These are phyloP conservation scores for Zoanthus gigantus DNA, from an alignment of 92 coral and sea anemone species.

Conservation along the genomic window DNA sequence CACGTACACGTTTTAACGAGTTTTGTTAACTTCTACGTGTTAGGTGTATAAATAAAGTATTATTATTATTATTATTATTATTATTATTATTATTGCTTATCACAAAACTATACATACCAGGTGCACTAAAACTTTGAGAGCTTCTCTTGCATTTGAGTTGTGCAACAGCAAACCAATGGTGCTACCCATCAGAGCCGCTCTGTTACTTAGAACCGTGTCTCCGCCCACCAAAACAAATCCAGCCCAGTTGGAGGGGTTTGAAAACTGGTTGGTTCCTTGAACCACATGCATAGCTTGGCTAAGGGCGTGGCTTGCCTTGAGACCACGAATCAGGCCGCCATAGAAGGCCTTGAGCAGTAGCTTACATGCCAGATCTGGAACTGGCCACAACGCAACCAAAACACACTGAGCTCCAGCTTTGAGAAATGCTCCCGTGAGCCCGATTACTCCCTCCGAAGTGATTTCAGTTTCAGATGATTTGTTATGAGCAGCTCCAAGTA, in stretches of 20 bases:
- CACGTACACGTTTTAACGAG: no score
- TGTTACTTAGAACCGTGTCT: conserved; percentile 80
- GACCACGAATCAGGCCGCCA: conserved; percentile 87
- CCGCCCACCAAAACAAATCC: conserved; percentile 95
- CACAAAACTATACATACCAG: conserved; percentile 73
- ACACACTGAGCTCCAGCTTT: conserved; percentile 93
- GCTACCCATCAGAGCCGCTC: conserved; percentile 81
- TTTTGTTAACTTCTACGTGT: no score
- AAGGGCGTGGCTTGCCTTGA: conserved; percentile 94
- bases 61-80: no score
- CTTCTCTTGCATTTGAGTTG: conserved; percentile 84
- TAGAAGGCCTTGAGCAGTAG: conserved; percentile 94
- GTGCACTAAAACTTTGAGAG: conserved; percentile 95
- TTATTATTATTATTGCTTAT: not conserved
- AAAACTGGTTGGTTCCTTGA: conserved; percentile 94
- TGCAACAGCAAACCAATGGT: conserved; percentile 84
- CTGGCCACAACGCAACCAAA: conserved; percentile 96
- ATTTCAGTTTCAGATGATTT: conserved; percentile 86
- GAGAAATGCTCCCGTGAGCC: conserved; percentile 93
- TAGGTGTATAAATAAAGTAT: no score
- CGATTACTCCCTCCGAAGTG: conserved; percentile 93
- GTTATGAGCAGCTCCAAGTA: conserved; percentile 93
- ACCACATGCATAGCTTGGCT: conserved; percentile 98
- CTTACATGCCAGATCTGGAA: conserved; percentile 96
- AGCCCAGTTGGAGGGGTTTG: conserved; percentile 99